A percentile compares a stretch with the other conserved stretches of the same genome.
Conservation (phyloP, 2,888 invertebrate genomes). For the Abrostola triplasia region DNA sequence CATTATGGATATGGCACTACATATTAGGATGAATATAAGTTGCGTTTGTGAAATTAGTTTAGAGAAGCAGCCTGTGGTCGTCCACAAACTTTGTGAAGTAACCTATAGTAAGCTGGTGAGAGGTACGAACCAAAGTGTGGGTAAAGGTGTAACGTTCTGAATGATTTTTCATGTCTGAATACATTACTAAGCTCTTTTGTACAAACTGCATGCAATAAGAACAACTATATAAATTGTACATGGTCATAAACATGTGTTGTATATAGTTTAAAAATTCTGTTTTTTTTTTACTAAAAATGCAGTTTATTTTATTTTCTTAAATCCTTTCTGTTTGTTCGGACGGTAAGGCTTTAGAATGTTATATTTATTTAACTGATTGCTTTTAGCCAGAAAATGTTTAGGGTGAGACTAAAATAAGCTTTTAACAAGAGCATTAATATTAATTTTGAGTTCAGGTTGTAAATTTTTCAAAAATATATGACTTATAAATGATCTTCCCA, state of each 20-base stretch:
- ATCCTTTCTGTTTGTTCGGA: conserved; percentile 60
- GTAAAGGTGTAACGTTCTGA: conserved; percentile 10
- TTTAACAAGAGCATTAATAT: conserved; percentile 46
- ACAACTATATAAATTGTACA: conserved; percentile 46
- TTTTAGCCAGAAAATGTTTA: conserved; percentile 41
- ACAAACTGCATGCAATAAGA: conserved; percentile 36
- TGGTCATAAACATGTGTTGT: conserved; percentile 62
- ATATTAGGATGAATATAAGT: neutral
- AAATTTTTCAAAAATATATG: conserved; percentile 80
- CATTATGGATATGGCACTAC: neutral
- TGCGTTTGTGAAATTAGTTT: neutral
- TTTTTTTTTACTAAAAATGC: conserved; percentile 45
- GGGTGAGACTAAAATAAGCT: conserved; percentile 39
- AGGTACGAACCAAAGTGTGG: conserved; percentile 11
- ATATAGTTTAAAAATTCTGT: conserved; percentile 35
- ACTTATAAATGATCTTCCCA: conserved; percentile 61
- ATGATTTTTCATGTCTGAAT: conserved; percentile 23
- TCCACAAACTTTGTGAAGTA: too few relatives aligned
- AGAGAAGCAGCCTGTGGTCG: too few relatives aligned
- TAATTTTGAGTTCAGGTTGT: conserved; percentile 68
- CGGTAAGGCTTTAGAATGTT: conserved; percentile 70
- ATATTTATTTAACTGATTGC: conserved; percentile 37
- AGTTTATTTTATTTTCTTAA: conserved; percentile 38
- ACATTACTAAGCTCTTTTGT: conserved; percentile 60
- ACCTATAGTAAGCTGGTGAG: neutral